These are phyloP conservation scores for Ploceus nigricollis DNA, from an alignment of 2,113 vertebrate species.

Conservation along the genomic window DNA sequence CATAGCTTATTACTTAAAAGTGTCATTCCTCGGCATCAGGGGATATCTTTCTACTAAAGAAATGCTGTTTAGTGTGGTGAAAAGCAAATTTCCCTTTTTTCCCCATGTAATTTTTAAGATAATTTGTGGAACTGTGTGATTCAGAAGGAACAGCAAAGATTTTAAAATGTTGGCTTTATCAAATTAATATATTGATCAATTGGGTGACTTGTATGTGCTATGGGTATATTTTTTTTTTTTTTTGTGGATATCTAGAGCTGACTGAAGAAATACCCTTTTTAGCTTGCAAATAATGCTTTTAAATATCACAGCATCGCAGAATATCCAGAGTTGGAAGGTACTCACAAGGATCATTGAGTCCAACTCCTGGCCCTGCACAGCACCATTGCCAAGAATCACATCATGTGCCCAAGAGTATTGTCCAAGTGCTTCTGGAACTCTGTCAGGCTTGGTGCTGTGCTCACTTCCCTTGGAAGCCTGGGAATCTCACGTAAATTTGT, in stretches of 20 bases:
- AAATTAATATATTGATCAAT: background rate
- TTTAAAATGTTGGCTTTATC: background rate
- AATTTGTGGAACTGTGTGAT: background rate
- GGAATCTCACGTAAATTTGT: too few species aligned
- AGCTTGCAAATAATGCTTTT: background rate
- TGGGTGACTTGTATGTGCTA: background rate
- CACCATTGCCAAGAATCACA: background rate
- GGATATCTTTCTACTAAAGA: constrained; percentile 36
- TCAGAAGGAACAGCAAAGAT: background rate
- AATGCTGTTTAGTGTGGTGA: background rate
- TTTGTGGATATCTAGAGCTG: background rate
- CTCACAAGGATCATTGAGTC: rapidly evolving
- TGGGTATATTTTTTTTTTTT: background rate
- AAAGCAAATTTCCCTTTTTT: background rate
- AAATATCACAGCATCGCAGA: background rate
- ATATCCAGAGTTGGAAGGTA: background rate
- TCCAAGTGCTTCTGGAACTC: background rate
- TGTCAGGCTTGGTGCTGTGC: background rate
- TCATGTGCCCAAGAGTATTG: background rate
- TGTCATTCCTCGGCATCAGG: constrained; percentile 24
- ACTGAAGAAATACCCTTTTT: background rate
- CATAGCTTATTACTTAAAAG: constrained; percentile 48
- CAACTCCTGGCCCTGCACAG: background rate
- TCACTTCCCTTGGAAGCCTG: background rate
- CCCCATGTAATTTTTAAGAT: background rate